Evolutionary conservation across 2,113 vertebrate species (phyloP), one percentile per base, ranked within the genome.

Genomic region (Promerops cafer): DNA sequence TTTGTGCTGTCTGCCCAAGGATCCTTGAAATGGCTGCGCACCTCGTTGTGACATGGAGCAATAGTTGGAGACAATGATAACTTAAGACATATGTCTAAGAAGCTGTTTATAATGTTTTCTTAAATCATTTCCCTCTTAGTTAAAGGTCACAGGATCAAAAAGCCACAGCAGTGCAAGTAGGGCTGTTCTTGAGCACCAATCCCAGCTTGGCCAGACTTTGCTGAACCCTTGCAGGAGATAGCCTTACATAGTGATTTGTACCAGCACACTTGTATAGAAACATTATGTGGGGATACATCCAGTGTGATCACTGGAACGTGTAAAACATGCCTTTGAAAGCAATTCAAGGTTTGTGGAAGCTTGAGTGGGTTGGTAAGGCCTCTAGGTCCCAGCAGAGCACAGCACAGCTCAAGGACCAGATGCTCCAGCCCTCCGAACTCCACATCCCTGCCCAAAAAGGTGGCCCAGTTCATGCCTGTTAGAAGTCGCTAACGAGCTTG

Each of bases 351-450:
- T 65, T 82, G 7, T 49, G 40, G 72, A 86, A 68, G n/a, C 24
- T 50, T 79, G 33, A 37, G 71, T 0, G 0, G 16, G 6, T 52
- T 75, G 50, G 60, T 63, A 94, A 70, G 15, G 10, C 17, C 52
- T 66, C 27, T 35, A 26, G 60, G 56, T 89, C 50, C 39, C n/a
- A 65, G 13, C 6, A 63, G 60, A 45, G 26, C 45, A 65, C 0
- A 11, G 24, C 24, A 37, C 28, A 84, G 26, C 2, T 2, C 39
- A 71, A 47, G 23, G 35, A 44, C 23, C 3, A 5, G 42, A 31
- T 28, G 33, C 12, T 65, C 11, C 31, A 79, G 42, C 1, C 5
- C 39, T 19, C 21, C 0, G 1, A n/a, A n/a, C 1, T 10, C 16
- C 45, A 28, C 33, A 31, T 28, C 18, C n/a, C 47, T 76, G 14